Base-by-base conservation (phyloP, 2,888 invertebrate genomes). In the Gymnoscelis rufifasciata region DNA sequence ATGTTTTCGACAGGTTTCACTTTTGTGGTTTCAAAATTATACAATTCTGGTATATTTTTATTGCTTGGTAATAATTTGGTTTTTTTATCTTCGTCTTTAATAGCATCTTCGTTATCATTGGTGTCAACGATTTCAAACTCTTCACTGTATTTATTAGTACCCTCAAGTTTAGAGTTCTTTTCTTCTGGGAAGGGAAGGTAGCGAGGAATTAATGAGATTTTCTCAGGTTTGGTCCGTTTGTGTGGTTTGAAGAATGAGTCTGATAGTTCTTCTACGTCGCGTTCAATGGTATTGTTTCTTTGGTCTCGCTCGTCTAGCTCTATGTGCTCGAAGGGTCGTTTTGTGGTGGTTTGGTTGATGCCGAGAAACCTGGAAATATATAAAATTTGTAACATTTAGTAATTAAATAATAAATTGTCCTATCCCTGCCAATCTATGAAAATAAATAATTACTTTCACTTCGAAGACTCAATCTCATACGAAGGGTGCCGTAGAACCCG, bases 181-280 rank as follows among this genome's bases (percentile, higher is more conserved):
- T 11, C 14, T 5, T 6, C 12, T 13, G 15, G 5, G 23, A 24
- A 3, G 1, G 81, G 79, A 35, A 81, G 55, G 42, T 82, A 80
- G 24, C 65, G 79, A 0, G 78, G 74, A 36, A 68, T 83, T 0
- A 83, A 49, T 0, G 68, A 73, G 2, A 86, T 58, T 47, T 87
- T 88, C 45, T 88, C 88, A 0, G 88, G 88, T 64, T 83, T 87
- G 27, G 68, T 76, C 0, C 19, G 2, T 2, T 2, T 19, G 2
- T 71, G 73, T 0, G 40, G 37, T 52, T 73, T 81, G 13, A 60
- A 71, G 0, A 70, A 12, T 0, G 66, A 72, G 28, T 80, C 82
- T 0, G 83, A 79, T 0, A 88, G 46, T 51, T 86, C 83, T 56
- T 88, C 88, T 0, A 80, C 70, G 24, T 86, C 87, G 52, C 79